Percentiles rank a stretch among this genome's conserved stretches.
Conservation (phyloP, 2,797 vertebrate species). For the Leucoraja ocellata region DNA sequence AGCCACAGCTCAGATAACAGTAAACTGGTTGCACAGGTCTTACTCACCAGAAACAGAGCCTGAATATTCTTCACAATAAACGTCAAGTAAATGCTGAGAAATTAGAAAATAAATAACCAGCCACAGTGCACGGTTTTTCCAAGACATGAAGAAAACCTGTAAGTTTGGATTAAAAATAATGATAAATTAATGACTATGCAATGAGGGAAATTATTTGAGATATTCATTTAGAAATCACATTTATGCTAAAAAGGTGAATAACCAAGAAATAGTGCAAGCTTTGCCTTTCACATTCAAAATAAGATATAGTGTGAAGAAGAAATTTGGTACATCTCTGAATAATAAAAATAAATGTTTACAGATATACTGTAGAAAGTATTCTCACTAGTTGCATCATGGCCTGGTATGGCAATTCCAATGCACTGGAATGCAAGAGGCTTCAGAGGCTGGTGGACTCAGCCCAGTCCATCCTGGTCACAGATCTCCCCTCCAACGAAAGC, state of each 20-base stretch:
- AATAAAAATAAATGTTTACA: too few species aligned
- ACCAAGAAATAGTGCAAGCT: not conserved
- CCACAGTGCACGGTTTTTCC: not conserved
- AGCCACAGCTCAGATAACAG: not conserved
- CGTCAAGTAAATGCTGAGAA: constrained; percentile 46
- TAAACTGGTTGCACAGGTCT: constrained; percentile 10
- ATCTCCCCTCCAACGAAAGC: too few species aligned
- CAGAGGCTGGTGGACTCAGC: too few species aligned
- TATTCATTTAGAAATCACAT: not conserved
- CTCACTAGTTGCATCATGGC: too few species aligned
- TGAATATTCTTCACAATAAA: constrained; percentile 56
- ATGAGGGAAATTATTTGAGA: not conserved
- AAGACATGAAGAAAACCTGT: not conserved
- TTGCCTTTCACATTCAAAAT: not conserved
- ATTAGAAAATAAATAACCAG: constrained; percentile 45
- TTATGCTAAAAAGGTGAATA: not conserved
- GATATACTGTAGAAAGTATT: too few species aligned
- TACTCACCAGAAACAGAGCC: constrained; percentile 56
- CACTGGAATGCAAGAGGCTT: too few species aligned
- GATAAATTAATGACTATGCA: not conserved
- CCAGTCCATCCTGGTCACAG: too few species aligned
- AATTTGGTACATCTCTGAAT: too few species aligned
- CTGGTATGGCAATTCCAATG: too few species aligned
- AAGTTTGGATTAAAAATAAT: constrained; percentile 6
- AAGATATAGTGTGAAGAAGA: not conserved